A percentile compares a stretch with the other conserved stretches of the same genome.
Evolutionary conservation across 2,797 vertebrate species (phyloP).

Genomic region (Euthynnus affinis): DNA sequence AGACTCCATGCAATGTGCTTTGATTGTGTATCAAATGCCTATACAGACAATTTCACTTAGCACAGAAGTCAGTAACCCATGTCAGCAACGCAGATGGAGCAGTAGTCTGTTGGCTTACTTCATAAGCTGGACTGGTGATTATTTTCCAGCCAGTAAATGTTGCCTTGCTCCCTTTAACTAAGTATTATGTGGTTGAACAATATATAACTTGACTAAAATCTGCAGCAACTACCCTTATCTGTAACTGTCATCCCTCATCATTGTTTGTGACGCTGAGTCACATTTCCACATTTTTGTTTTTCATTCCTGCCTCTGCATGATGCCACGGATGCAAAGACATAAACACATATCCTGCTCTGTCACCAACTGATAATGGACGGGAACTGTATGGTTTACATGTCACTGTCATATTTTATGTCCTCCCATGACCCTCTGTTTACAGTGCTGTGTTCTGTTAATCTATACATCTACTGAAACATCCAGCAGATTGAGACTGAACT

Average conservation of each 20-base stretch:
- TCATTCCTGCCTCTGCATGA: constrained; percentile 3
- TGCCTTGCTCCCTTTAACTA: neutral
- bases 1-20: constrained; percentile 18
- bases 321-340: constrained; percentile 11
- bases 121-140: neutral
- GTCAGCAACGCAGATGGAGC: neutral
- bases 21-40: no score
- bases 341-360: constrained; percentile 9
- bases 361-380: constrained; percentile 23
- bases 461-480: constrained; percentile 28
- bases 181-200: neutral
- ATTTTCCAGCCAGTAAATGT: neutral
- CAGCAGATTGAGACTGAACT: constrained; percentile 29
- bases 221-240: neutral
- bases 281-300: neutral
- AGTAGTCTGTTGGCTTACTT: neutral
- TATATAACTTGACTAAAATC: neutral
- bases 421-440: constrained; percentile 2
- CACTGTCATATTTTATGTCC: constrained; percentile 37
- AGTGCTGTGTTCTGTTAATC: constrained; percentile 17
- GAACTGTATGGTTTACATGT: constrained; percentile 44
- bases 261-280: neutral
- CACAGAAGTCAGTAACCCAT: neutral
- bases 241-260: neutral
- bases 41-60: neutral